Evolutionary conservation across 2,888 invertebrate species (phyloP).

Genomic region (Neoaliturus tenellus): DNA sequence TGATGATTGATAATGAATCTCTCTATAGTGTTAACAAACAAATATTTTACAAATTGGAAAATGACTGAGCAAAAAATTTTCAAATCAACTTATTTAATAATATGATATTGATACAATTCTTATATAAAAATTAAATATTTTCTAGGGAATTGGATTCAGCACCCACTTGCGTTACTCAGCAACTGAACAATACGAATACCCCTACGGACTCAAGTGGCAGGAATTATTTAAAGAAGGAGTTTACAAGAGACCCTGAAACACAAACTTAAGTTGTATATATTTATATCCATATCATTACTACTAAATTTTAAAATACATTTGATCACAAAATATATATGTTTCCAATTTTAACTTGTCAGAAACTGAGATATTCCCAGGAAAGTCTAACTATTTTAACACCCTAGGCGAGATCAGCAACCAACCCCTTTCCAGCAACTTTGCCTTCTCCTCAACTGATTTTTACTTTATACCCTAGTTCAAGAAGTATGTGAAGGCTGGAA

Average conservation of each 20-base stretch:
- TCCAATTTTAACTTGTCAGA: too few relatives aligned
- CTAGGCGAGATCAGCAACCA: too few relatives aligned
- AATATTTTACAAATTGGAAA: too few relatives aligned
- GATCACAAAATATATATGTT: not conserved
- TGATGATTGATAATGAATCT: too few relatives aligned
- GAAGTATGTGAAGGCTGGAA: too few relatives aligned
- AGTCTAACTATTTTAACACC: too few relatives aligned
- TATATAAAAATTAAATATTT: conserved; percentile 63
- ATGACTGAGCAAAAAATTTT: too few relatives aligned
- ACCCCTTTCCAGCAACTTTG: too few relatives aligned
- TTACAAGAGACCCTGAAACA: conserved; percentile 48
- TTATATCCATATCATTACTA: not conserved
- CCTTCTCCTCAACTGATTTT: too few relatives aligned
- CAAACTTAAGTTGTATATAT: not conserved
- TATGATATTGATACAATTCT: not conserved
- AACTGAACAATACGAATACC: conserved; percentile 83
- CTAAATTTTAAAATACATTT: not conserved
- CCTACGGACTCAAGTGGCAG: conserved; percentile 87
- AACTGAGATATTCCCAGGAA: too few relatives aligned
- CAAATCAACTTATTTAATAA: not conserved
- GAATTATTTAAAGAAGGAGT: conserved; percentile 74
- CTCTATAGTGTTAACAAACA: too few relatives aligned
- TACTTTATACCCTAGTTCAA: too few relatives aligned
- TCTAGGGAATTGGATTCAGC: conserved; percentile 86
- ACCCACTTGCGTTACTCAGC: conserved; percentile 84